Evolutionary conservation across 2,888 invertebrate genomes (phyloP), one percentile per base, ranked within the genome.

Genomic region (Athripsodes cinereus): DNA sequence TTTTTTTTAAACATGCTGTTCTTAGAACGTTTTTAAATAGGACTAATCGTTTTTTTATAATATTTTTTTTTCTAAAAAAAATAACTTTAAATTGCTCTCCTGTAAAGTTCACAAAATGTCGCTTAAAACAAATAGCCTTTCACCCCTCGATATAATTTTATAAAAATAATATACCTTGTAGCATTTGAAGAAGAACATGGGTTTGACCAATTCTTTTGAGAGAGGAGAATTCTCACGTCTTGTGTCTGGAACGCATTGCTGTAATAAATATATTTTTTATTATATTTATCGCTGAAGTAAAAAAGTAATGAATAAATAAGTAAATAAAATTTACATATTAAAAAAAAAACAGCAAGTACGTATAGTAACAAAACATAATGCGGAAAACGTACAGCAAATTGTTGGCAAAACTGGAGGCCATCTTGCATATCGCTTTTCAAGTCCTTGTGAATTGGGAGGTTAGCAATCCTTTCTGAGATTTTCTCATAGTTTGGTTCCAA

Each of bases 141-240:
- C n/a, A n/a, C n/a, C n/a, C n/a, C n/a, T n/a, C n/a, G n/a, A n/a
- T n/a, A n/a, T n/a, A n/a, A 26, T 26, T 10, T 6, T 26, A 26
- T 26, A 26, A 26, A 26, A 6, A 26, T 26, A 26, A 26, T 57
- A n/a, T 49, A 81, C 81, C 78, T 86, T 86, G 70, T 86, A 86
- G 66, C 86, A 86, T 59, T 84, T 81, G 78, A 86, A 86, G 79
- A 86, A 86, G 75, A 86, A 85, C 81, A 85, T 85, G 0, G 85
- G 84, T 59, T 81, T 78, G 62, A 85, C 81, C 48, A 85, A 76
- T 67, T 85, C 85, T 51, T 82, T 78, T 0, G 85, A 84, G 0
- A 85, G 74, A 0, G 83, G 83, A 0, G 83, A 79, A 62, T 81
- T 81, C 58, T 84, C 82, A 54, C 81, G 80, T 63, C 84, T 81